Conservation (phyloP, 2,888 invertebrate genomes). For the Aporophyla lueneburgensis region DNA sequence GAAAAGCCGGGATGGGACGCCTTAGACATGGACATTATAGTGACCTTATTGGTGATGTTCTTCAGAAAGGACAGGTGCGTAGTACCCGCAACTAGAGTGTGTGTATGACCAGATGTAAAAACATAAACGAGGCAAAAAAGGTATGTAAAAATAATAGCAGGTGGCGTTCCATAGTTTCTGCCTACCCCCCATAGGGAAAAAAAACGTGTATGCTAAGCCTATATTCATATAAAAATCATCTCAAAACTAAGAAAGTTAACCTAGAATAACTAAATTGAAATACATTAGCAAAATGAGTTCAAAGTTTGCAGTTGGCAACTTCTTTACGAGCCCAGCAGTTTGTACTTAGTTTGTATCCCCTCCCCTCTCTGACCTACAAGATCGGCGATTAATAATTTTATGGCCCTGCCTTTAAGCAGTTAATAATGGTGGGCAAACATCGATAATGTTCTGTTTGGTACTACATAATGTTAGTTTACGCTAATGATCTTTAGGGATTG, state of each 20-base stretch:
- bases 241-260: slow-evolving; percentile 4
- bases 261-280: slow-evolving; percentile 27
- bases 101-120: too few species aligned
- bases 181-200: too few species aligned
- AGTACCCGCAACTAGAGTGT: too few species aligned
- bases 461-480: slow-evolving; percentile 2
- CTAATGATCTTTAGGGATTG: slow-evolving; percentile 1
- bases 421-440: slow-evolving; percentile 40
- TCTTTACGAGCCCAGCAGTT: slow-evolving; percentile 50
- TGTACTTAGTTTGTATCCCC: slow-evolving; percentile 38
- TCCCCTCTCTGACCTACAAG: slow-evolving; percentile 33
- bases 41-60: too few species aligned
- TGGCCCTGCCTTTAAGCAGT: slow-evolving; percentile 35
- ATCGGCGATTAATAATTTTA: slow-evolving; percentile 56
- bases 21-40: too few species aligned
- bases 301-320: slow-evolving; percentile 52
- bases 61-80: too few species aligned
- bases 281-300: slow-evolving; percentile 53
- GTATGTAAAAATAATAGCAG: too few species aligned
- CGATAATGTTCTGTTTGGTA: slow-evolving; percentile 25
- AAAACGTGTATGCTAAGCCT: too few species aligned
- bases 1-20: too few species aligned
- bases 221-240: background rate
- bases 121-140: too few species aligned
- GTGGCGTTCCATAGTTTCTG: too few species aligned